These are phyloP conservation scores for Spatulosminthurus flaviceps DNA, from an alignment of 2,888 invertebrate genomes.

Conservation along the genomic window DNA sequence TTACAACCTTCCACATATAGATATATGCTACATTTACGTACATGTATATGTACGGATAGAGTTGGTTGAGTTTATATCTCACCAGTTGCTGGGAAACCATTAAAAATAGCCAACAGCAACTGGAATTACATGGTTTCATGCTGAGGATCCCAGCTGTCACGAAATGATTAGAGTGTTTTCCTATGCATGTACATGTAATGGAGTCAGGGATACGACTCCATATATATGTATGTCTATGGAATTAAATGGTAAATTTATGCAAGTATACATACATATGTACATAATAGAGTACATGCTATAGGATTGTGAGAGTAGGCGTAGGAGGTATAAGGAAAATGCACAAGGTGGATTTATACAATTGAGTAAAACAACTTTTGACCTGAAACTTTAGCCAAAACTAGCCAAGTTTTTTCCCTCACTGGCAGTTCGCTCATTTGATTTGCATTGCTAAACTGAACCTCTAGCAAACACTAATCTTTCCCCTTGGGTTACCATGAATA, in stretches of 20 bases:
- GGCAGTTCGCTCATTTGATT: constrained; percentile 46
- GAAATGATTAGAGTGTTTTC: background rate
- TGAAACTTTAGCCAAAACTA: background rate
- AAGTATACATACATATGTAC: too few species aligned
- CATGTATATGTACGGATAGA: too few species aligned
- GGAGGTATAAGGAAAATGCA: background rate
- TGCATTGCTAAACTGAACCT: constrained; percentile 49
- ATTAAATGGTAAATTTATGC: too few species aligned
- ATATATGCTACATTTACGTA: too few species aligned
- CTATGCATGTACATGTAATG: too few species aligned
- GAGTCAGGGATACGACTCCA: too few species aligned
- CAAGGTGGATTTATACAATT: constrained; percentile 4
- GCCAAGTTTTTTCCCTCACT: constrained; percentile 24
- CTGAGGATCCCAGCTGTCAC: constrained; percentile 7
- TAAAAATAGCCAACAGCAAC: constrained; percentile 7
- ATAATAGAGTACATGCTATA: background rate
- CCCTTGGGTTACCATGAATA: constrained; percentile 29
- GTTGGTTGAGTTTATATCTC: too few species aligned
- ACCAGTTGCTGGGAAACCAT: background rate
- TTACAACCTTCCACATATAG: too few species aligned
- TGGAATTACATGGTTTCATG: constrained; percentile 9
- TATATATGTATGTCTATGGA: too few species aligned
- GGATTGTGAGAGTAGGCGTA: background rate
- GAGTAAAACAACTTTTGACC: constrained; percentile 13
- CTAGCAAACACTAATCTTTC: constrained; percentile 8